These are phyloP conservation scores for Cybosia mesomella DNA, from an alignment of 2,888 invertebrate genomes.

Conservation along the genomic window DNA sequence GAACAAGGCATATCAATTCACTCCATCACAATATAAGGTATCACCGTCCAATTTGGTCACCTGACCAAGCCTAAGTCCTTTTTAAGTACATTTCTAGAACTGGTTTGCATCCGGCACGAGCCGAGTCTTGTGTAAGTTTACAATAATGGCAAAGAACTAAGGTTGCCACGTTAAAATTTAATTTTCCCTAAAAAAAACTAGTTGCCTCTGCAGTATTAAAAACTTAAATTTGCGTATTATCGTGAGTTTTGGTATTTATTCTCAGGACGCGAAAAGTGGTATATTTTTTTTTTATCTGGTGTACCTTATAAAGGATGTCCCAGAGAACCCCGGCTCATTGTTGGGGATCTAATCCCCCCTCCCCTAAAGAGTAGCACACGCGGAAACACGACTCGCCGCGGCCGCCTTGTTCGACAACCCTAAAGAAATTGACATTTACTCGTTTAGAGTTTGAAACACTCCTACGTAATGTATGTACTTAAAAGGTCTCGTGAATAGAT, in stretches of 20 bases:
- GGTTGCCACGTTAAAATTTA: background rate
- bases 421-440: background rate
- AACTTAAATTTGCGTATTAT: background rate
- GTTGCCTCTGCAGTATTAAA: too few species aligned
- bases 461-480: slow-evolving; percentile 42
- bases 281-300: too few species aligned
- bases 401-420: slow-evolving; percentile 5
- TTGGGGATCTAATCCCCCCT: too few species aligned
- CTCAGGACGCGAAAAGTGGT: too few species aligned
- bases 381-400: too few species aligned
- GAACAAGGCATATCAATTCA: slow-evolving; percentile 19
- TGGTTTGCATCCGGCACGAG: slow-evolving; percentile 53
- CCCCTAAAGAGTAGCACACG: too few species aligned
- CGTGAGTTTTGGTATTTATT: background rate
- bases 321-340: too few species aligned
- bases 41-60: slow-evolving; percentile 42
- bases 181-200: background rate
- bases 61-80: slow-evolving; percentile 43
- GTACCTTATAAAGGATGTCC: too few species aligned
- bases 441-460: slow-evolving; percentile 30
- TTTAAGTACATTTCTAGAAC: slow-evolving; percentile 53
- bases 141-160: slow-evolving; percentile 4
- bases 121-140: slow-evolving; percentile 17
- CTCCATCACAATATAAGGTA: slow-evolving; percentile 22
- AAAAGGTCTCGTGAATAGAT: slow-evolving; percentile 32